phyloP scores from a whole-genome alignment of 2,888 invertebrate species.

The Ernsta delagoae region DNA sequence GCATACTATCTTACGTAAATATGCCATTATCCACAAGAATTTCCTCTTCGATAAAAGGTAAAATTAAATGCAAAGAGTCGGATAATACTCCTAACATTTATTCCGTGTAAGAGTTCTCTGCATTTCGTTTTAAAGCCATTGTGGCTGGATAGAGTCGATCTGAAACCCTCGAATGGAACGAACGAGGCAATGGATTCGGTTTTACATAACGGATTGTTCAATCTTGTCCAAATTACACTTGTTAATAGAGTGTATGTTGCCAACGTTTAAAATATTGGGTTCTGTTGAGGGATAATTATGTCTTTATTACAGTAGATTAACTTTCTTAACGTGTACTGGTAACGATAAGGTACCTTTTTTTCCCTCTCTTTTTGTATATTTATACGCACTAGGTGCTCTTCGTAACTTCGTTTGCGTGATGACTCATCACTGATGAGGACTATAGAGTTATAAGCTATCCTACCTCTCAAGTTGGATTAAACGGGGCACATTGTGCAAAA shows the following conservation, averaged over 20 bases:
- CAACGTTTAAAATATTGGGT: neutral
- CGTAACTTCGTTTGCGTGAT: too few species aligned
- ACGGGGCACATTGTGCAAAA: too few species aligned
- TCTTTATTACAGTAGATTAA: too few species aligned
- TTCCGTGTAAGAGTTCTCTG: conserved; percentile 14
- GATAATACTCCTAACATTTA: conserved; percentile 7
- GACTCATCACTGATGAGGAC: too few species aligned
- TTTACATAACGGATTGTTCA: conserved; percentile 26
- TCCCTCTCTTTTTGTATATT: too few species aligned
- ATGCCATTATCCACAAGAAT: neutral
- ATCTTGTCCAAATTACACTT: conserved; percentile 8
- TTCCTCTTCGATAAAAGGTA: conserved; percentile 8
- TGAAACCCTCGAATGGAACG: conserved; percentile 15
- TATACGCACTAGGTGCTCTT: too few species aligned
- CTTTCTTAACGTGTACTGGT: too few species aligned
- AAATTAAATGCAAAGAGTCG: conserved; percentile 12
- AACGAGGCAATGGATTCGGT: conserved; percentile 19
- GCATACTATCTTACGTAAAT: neutral
- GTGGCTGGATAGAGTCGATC: conserved; percentile 27
- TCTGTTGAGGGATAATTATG: neutral
- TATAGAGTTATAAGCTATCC: too few species aligned
- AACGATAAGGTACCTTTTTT: too few species aligned
- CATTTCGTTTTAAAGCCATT: conserved; percentile 29
- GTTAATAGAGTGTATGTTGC: conserved; percentile 9
- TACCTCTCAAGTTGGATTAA: too few species aligned